Base-by-base conservation (phyloP, 2,888 invertebrate genomes). In the Ephialtes manifestator region DNA sequence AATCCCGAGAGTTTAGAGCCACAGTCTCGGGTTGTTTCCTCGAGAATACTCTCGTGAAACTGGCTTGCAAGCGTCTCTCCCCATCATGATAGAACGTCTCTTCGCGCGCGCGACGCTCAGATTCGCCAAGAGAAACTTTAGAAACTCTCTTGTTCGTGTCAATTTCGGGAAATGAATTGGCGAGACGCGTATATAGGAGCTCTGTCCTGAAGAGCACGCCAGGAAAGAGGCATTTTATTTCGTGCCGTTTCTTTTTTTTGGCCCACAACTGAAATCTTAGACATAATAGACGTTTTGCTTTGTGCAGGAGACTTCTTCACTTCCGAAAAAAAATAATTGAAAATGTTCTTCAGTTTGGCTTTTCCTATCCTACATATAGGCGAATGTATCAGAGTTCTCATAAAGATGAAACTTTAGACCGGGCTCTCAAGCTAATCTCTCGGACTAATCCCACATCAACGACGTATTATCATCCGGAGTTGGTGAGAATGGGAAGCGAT, bases 151-250 rank as follows among this genome's bases (percentile, higher is more conserved):
- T 67, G 28, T 51, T 75, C 74, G 75, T 77, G 84, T 78, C 78
- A 86, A 87, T 89, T 85, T 87, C 87, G 74, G 86, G 85, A 86
- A 89, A 90, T 88, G 89, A 79, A 81, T 81, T 75, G 78, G 55
- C 78, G 68, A 53, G 39, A 51, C 60, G 53, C 18, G 18, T 53
- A 53, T 43, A 48, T 15, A 11, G 35, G 28, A 70, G 53, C 74
- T 60, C n/a, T 20, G 20, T 18, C 48, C 20, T 46, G 20, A n/a
- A 51, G 67, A 48, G 51, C 24, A 48, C 46, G 65, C 67, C 11
- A 39, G 31, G 18, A 67, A 53, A 13, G 46, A 46, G 28, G 65
- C 65, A 76, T 80, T 81, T 81, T 72, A 80, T 81, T 80, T 72
- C 65, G 20, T 11, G 39, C 31, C 28, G 51, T 75, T 83, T 72